Base-by-base conservation (phyloP, 2,888 invertebrate genomes). In the Thera britannica region DNA sequence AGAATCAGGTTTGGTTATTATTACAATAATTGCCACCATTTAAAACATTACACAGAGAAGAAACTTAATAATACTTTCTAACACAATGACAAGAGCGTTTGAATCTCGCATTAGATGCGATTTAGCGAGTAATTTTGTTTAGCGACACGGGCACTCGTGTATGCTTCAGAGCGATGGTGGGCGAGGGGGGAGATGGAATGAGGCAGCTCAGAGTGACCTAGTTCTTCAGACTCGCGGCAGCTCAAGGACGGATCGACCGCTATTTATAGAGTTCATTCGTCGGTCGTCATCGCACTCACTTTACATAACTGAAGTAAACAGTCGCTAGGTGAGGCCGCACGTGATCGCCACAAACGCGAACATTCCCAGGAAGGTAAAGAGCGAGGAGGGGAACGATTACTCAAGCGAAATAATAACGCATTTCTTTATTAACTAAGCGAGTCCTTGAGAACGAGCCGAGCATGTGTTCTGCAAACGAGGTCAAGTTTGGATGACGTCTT, bases 191-290 rank as follows among this genome's bases (percentile, higher is more conserved):
- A 76, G 79, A 78, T 77, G 84, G 81, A 82, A 83, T 84, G 84
- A 85, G 84, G 87, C 83, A 87, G 84, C 85, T 87, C 82, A 85
- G 83, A 79, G 80, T 93, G 93, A 92, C 93, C 93, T 85, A 93
- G 90, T 90, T 93, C 85, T 88, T 87, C 83, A 82, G 81, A 90
- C 86, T 88, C 85, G 88, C 87, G 82, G 73, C 84, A 84, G 86
- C 93, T 92, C 93, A 93, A 93, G 93, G 93, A 92, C 93, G 88
- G 87, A 90, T 89, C 89, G 90, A 85, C 88, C 88, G 91, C 90
- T 92, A 93, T 93, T 92, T 90, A 92, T 92, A 93, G 88, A 88
- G 88, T 89, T 88, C 87, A 90, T 87, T 90, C 86, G 87, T 83
- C 85, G 84, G 87, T 89, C 90, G 88, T 88, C 90, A 90, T 81